Base-by-base conservation (phyloP, 2,113 vertebrate genomes). In the Lagopus muta region DNA sequence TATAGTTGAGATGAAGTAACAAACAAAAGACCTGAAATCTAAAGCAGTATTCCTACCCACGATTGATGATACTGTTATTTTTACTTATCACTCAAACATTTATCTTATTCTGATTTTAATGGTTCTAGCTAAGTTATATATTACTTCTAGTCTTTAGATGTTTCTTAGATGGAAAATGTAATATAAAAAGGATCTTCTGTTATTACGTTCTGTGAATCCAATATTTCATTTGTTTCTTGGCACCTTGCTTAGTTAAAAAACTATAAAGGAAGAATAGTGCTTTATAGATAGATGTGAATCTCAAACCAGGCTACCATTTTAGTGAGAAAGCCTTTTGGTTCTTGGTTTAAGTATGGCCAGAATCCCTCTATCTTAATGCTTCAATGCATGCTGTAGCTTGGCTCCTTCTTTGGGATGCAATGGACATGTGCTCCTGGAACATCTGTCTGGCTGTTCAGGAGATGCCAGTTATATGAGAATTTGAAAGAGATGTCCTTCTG, bases 401-500 rank as follows among this genome's bases (percentile, higher is more conserved):
- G 10, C 42, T 58, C 45, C 66, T 58, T 94, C 61, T 48, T 77
- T 13, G 18, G 43, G 32, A 60, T 74, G 69, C 36, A 61, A 47
- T 50, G 87, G 85, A 76, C 42, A 3, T 21, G 47, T 54, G 69
- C 38, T 88, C 87, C 64, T 88, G 92, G 73, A 78, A 90, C 88
- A 77, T 86, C 82, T 80, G 62, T 32, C 52, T 61, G 77, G 13
- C 84, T 88, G 72, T 36, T 89, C 3, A 47, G 93, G 48, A 90
- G 76, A 69, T 88, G 72, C 85, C 89, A 65, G 72, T 77, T 81
- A 88, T 94, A 65, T 65, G 58, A 60, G 62, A 84, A 76, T 89
- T 96, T 61, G 88, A 75, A 90, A 91, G 93, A 75, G 80, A 45
- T 76, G 76, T 61, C 88, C 85, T 95, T 91, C 91, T 72, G 76